Evolutionary conservation across 2,113 vertebrate species (phyloP).

Genomic region (Labrus mixtus): DNA sequence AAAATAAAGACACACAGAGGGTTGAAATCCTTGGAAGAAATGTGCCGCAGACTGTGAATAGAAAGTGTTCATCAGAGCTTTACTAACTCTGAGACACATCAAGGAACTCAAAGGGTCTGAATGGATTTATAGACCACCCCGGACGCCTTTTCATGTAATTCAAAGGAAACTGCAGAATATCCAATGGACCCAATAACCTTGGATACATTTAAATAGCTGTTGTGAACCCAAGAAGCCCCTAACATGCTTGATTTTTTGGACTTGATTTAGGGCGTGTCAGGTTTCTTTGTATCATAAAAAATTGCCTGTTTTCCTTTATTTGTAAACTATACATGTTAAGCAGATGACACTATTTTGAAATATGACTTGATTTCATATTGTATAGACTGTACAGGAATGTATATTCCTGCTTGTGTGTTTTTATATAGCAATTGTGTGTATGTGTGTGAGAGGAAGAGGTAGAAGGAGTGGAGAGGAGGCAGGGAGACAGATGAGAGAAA

Average conservation of each 20-base stretch:
- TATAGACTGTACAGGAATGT: constrained; percentile 79
- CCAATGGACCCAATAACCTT: constrained; percentile 62
- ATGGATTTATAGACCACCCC: constrained; percentile 62
- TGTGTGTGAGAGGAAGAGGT: constrained; percentile 55
- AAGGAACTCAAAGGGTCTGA: constrained; percentile 68
- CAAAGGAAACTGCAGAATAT: constrained; percentile 65
- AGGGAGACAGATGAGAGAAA: constrained; percentile 34
- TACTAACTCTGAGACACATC: constrained; percentile 68
- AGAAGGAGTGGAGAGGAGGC: constrained; percentile 13
- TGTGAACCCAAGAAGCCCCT: constrained; percentile 71
- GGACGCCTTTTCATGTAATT: constrained; percentile 72
- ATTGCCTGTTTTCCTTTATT: constrained; percentile 83
- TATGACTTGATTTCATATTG: constrained; percentile 84
- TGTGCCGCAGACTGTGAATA: constrained; percentile 60
- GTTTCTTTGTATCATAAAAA: constrained; percentile 81
- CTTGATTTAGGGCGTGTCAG: constrained; percentile 78
- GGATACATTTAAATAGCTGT: constrained; percentile 74
- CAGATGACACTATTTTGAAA: constrained; percentile 85
- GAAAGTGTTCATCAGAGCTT: constrained; percentile 59
- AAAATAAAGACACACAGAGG: constrained; percentile 50
- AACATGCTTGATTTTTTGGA: constrained; percentile 79
- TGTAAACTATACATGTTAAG: constrained; percentile 81
- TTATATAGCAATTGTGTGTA: constrained; percentile 78
- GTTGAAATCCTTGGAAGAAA: constrained; percentile 59
- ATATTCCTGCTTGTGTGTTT: constrained; percentile 81